Percentiles rank a stretch among this genome's conserved stretches.
Conservation (phyloP, 2,797 vertebrate species). For the Bryconaethiops microstoma region DNA sequence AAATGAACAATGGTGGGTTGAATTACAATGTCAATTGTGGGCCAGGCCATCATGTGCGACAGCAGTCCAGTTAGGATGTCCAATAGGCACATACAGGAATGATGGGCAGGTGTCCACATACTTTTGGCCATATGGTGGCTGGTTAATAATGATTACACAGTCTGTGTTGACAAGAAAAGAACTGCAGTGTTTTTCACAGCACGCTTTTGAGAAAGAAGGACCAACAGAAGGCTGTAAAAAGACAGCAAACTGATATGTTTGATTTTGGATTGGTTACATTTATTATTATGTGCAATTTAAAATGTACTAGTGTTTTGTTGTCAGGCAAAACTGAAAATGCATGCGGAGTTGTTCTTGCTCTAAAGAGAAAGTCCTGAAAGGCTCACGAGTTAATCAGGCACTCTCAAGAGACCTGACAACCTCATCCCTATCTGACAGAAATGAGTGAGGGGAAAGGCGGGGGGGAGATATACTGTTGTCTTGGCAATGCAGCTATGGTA, state of each 20-base stretch:
- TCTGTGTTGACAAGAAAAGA: neutral
- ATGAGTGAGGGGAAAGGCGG: slow-evolving; percentile 41
- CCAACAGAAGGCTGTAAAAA: too few relatives aligned
- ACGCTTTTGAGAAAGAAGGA: too few relatives aligned
- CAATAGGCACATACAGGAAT: neutral
- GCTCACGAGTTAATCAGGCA: slow-evolving; percentile 41
- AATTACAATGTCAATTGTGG: too few relatives aligned
- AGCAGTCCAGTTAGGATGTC: too few relatives aligned
- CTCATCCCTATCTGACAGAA: slow-evolving; percentile 55
- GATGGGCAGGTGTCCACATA: neutral
- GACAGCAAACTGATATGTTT: too few relatives aligned
- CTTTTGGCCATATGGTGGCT: neutral
- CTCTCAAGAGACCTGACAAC: slow-evolving; percentile 44
- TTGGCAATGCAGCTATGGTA: slow-evolving; percentile 72
- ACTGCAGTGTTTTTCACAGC: too few relatives aligned
- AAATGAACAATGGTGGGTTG: too few relatives aligned
- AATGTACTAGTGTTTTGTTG: neutral
- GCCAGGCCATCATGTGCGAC: too few relatives aligned
- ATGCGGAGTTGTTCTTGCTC: neutral
- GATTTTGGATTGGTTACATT: neutral
- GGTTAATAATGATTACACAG: neutral
- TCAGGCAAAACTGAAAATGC: neutral
- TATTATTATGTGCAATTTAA: neutral
- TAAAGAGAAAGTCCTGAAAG: slow-evolving; percentile 22
- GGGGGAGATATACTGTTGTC: slow-evolving; percentile 66